Base-by-base conservation (phyloP, 2,888 invertebrate genomes). In the Micropterix aruncella region DNA sequence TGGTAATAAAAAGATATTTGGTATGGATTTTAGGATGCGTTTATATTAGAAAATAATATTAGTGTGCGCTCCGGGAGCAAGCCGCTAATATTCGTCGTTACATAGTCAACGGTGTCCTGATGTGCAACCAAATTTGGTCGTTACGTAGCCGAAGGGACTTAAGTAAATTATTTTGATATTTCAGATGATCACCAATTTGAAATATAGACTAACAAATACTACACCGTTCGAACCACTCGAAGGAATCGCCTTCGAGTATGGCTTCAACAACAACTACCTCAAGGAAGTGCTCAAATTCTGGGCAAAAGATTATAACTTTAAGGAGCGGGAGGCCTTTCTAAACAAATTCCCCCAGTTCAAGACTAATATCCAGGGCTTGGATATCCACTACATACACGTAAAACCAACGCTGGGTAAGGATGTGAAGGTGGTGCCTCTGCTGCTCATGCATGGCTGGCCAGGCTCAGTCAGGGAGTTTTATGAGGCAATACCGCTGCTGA, bases 361-460 rank as follows among this genome's bases (percentile, higher is more conserved):
- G 41, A 90, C 89, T 0, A 76, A 79, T 45, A 79, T 92, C 52
- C 83, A 85, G 59, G 75, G 75, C 2, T 56, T 85, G 48, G 74
- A 78, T 51, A 73, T 92, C 44, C 90, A 91, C 60, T 92, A 77
- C 57, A 67, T 88, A 42, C 85, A 79, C 54, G 75, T 75, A 0
- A 79, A 77, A 53, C 82, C 83, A 1, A 55, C 60, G 17, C 55
- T 58, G 2, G 46, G 55, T 44, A 39, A 60, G 48, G 47, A 59
- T 16, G 66, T 60, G 44, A 53, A 57, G 19, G 63, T 66, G 50
- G 51, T 81, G 1, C 87, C 90, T 0, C 50, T 92, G 7, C 58
- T 91, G 2, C 45, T 92, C 40, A 58, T 85, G 14, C 90, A 91
- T 52, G 89, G 91, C 16, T 91, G 91, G 91, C 92, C 91, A 0